These are phyloP conservation scores for Sebastes kiyomatsui DNA, from an alignment of 2,797 vertebrate genomes.

Conservation along the genomic window DNA sequence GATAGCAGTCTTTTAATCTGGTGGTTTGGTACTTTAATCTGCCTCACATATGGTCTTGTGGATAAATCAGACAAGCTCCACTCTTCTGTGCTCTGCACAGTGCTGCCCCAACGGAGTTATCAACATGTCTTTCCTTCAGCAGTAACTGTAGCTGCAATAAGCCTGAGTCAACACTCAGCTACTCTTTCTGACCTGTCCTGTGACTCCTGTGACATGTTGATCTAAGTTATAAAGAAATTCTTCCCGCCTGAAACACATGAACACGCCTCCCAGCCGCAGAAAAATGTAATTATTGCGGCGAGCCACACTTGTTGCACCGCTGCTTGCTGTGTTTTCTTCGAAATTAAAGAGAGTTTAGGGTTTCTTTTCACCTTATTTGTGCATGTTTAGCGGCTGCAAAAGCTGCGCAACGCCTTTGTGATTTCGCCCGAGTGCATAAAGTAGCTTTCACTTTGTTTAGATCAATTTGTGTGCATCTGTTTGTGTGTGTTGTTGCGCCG, in stretches of 20 bases:
- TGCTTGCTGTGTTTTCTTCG: not conserved
- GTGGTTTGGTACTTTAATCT: slow-evolving; percentile 74
- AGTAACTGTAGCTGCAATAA: slow-evolving; percentile 43
- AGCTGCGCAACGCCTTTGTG: not conserved
- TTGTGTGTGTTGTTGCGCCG: not conserved
- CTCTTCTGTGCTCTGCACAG: slow-evolving; percentile 26
- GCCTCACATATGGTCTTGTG: slow-evolving; percentile 73
- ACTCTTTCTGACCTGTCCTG: not conserved
- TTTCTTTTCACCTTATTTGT: not conserved
- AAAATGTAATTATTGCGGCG: not conserved
- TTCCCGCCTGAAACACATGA: not conserved
- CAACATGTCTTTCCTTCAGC: slow-evolving; percentile 42
- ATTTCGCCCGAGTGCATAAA: not conserved
- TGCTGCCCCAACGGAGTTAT: slow-evolving; percentile 30
- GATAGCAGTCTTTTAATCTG: slow-evolving; percentile 74
- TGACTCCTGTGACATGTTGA: not conserved
- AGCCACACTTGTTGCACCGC: no score
- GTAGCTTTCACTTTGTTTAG: slow-evolving; percentile 1
- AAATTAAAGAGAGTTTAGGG: not conserved
- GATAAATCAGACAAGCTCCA: slow-evolving; percentile 65
- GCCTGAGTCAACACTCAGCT: slow-evolving; percentile 8
- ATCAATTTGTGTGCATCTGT: not conserved
- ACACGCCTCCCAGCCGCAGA: not conserved
- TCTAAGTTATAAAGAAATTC: not conserved
- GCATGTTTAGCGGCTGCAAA: not conserved